A percentile compares a stretch with the other conserved stretches of the same genome.
These are phyloP conservation scores for Intellagama lesueurii DNA, from an alignment of 2,797 vertebrate genomes.

Conservation along the genomic window DNA sequence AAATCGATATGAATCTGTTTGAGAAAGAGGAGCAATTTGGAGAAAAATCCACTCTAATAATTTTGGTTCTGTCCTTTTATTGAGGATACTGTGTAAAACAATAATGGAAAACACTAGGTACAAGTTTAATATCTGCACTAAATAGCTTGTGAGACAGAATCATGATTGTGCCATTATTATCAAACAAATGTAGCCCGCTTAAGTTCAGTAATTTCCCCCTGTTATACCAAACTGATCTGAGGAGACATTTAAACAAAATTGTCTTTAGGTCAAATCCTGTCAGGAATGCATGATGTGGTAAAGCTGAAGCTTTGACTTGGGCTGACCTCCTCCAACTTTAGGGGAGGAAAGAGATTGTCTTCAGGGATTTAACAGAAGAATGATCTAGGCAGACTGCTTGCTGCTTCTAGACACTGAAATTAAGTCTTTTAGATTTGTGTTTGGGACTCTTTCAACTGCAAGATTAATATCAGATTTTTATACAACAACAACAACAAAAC, in stretches of 20 bases:
- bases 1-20: slow-evolving; percentile 85
- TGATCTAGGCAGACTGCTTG: background rate
- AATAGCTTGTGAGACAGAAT: slow-evolving; percentile 57
- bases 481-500: background rate
- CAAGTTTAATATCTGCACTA: slow-evolving; percentile 55
- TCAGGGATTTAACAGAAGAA: slow-evolving; percentile 38
- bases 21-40: slow-evolving; percentile 80
- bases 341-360: background rate
- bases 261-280: slow-evolving; percentile 23
- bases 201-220: slow-evolving; percentile 40
- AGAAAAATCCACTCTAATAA: slow-evolving; percentile 73
- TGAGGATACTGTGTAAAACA: slow-evolving; percentile 60
- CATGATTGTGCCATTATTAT: slow-evolving; percentile 48
- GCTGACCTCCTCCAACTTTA: slow-evolving; percentile 23
- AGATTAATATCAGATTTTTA: background rate
- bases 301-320: slow-evolving; percentile 30
- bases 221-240: slow-evolving; percentile 34
- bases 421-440: background rate
- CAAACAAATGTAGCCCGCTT: background rate
- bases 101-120: slow-evolving; percentile 57
- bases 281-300: slow-evolving; percentile 12
- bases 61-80: slow-evolving; percentile 72
- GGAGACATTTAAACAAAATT: slow-evolving; percentile 33
- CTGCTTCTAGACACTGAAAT: slow-evolving; percentile 10
- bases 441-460: slow-evolving; percentile 29